A percentile compares a stretch with the other conserved stretches of the same genome.
Conservation (phyloP, 2,113 vertebrate species). For the Coryphaenoides rupestris region DNA sequence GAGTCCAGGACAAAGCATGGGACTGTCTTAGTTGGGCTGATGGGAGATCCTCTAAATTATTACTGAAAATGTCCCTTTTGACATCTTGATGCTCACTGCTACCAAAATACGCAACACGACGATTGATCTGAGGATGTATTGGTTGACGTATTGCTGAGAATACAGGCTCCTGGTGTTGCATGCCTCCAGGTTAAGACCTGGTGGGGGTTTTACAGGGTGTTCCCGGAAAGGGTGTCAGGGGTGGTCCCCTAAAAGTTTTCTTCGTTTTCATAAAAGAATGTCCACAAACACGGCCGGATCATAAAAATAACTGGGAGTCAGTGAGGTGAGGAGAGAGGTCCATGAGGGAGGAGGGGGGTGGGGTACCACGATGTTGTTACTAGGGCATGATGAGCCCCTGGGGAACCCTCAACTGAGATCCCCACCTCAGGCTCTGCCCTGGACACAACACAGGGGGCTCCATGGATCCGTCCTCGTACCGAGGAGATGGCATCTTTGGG, state of each 20-base stretch:
- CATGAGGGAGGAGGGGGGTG: background rate
- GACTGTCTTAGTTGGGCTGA: no score
- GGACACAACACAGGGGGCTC: slow-evolving; percentile 11
- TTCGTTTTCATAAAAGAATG: slow-evolving; percentile 31
- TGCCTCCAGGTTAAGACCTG: slow-evolving; percentile 8
- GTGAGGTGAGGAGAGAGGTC: slow-evolving; percentile 56
- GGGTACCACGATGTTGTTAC: slow-evolving; percentile 66
- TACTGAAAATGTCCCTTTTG: no score
- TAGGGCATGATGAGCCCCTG: slow-evolving; percentile 44
- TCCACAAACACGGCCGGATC: slow-evolving; percentile 49
- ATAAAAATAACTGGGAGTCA: slow-evolving; percentile 71
- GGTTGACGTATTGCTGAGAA: background rate
- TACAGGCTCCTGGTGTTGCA: background rate
- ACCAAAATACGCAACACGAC: no score
- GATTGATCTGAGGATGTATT: no score
- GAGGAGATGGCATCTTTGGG: no score
- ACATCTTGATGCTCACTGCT: no score
- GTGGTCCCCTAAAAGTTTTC: slow-evolving; percentile 26
- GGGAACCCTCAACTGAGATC: slow-evolving; percentile 47
- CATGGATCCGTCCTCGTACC: background rate
- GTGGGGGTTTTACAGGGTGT: slow-evolving; percentile 20
- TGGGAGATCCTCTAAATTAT: no score
- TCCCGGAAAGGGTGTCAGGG: slow-evolving; percentile 13
- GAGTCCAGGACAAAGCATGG: no score
- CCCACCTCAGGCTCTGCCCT: slow-evolving; percentile 23